phyloP scores from a whole-genome alignment of 2,113 vertebrate genomes.

The Protobothrops mucrosquamatus region DNA sequence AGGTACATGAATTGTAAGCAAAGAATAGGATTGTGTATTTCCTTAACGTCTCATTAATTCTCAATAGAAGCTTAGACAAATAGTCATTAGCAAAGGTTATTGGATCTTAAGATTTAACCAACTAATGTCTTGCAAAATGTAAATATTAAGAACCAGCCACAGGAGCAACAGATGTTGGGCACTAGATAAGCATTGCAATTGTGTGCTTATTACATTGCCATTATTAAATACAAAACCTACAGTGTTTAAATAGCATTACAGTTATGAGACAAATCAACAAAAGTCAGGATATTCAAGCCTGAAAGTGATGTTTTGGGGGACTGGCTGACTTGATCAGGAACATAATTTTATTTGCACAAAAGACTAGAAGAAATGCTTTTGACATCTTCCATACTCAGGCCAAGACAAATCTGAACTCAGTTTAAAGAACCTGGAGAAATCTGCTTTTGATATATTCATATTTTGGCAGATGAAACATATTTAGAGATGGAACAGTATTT shows the following conservation, averaged over 20 bases:
- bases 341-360: not conserved
- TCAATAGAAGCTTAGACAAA: slow-evolving; percentile 52
- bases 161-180: not conserved
- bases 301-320: not conserved
- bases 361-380: fast-evolving
- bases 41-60: slow-evolving; percentile 39
- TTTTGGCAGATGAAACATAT: not conserved
- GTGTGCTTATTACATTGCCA: slow-evolving; percentile 21
- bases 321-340: slow-evolving; percentile 25
- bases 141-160: slow-evolving; percentile 35
- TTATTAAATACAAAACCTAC: slow-evolving; percentile 39
- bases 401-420: not conserved
- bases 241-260: slow-evolving; percentile 44
- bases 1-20: slow-evolving; percentile 27
- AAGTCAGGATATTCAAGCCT: slow-evolving; percentile 21
- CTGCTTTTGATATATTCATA: not conserved
- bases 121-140: slow-evolving; percentile 44
- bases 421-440: not conserved
- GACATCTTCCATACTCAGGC: not conserved
- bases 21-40: slow-evolving; percentile 19
- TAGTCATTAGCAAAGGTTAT: slow-evolving; percentile 39
- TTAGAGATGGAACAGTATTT: not conserved
- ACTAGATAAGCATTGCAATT: slow-evolving; percentile 25
- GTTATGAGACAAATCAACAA: slow-evolving; percentile 40
- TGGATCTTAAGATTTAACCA: slow-evolving; percentile 41